Evolutionary conservation across 1,140 invertebrate species (phyloP), one percentile per base, ranked within the genome.

Genomic region (Sinonovacula constricta): DNA sequence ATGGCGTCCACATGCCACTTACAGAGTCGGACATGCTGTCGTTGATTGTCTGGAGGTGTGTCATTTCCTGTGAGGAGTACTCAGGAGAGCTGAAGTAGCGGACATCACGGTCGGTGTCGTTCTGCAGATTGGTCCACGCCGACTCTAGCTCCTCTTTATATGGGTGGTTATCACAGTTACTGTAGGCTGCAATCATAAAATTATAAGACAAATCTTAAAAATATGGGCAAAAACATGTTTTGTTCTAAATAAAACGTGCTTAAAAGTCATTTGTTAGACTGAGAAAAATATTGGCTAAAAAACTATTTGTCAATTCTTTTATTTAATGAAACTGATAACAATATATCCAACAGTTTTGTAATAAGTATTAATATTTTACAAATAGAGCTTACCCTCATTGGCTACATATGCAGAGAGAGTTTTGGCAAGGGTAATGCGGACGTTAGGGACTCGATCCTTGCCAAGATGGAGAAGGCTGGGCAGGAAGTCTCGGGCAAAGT

Each of bases 401-500:
- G 89, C 80, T 39, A 92, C 75, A 24, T 87, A 82, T n/a, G 83
- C 81, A 7, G 86, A 81, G 56, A 92, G 68, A 12, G 88, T 86
- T 83, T 93, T 93, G 10, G 94, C 94, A n/a, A 95, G 93, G n/a
- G 93, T 92, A 36, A 96, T 90, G 81, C 95, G 91, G 15, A 96
- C 94, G 91, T 96, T 96, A 14, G 95, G 93, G 33, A 96, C 94
- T 70, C 91, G 91, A 86, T 96, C 95, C 84, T 90, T 90, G 22
- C 93, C 93, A 4, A 96, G 89, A 67, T 92, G 91, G n/a, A 95
- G 88, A 51, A 96, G 89, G 88, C 92, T 92, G 7, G 94, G 94
- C 82, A 96, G 90, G 82, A 96, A 89, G 82, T 94, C 93, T 56
- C 92, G 89, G 34, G 92, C 92, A 90, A 95, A 95, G 63, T 93